These are phyloP conservation scores for Callionymus lyra DNA, from an alignment of 2,113 vertebrate species.

Conservation along the genomic window DNA sequence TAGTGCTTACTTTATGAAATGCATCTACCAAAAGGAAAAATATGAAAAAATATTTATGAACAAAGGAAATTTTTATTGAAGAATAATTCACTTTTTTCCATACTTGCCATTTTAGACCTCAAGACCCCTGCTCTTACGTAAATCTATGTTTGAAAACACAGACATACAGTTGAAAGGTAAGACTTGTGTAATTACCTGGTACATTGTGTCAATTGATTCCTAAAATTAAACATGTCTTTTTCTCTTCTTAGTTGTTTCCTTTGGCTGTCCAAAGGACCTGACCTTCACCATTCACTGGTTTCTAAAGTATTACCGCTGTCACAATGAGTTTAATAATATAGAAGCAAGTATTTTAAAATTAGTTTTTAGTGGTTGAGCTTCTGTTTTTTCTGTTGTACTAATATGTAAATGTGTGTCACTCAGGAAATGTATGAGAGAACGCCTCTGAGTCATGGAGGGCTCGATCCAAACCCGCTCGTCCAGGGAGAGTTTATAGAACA, in stretches of 20 bases:
- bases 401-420: slow-evolving; percentile 10
- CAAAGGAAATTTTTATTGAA: too few species aligned
- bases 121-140: slow-evolving; percentile 69
- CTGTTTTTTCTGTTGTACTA: background rate
- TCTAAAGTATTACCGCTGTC: slow-evolving; percentile 75
- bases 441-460: slow-evolving; percentile 22
- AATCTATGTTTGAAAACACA: slow-evolving; percentile 78
- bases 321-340: slow-evolving; percentile 72
- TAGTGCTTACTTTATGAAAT: too few species aligned
- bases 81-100: too few species aligned
- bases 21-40: too few species aligned
- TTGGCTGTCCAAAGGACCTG: slow-evolving; percentile 63
- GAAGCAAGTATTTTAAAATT: slow-evolving; percentile 65
- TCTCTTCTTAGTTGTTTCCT: slow-evolving; percentile 59
- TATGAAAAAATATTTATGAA: too few species aligned
- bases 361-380: background rate
- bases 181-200: background rate
- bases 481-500: slow-evolving; percentile 70
- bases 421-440: slow-evolving; percentile 70
- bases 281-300: slow-evolving; percentile 70
- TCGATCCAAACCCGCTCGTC: slow-evolving; percentile 58
- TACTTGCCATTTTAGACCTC: slow-evolving; percentile 71
- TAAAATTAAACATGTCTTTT: background rate
- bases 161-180: slow-evolving; percentile 75
- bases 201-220: too few species aligned